Evolutionary conservation across 2,888 invertebrate genomes (phyloP).

Genomic region (Anthophora plumipes): DNA sequence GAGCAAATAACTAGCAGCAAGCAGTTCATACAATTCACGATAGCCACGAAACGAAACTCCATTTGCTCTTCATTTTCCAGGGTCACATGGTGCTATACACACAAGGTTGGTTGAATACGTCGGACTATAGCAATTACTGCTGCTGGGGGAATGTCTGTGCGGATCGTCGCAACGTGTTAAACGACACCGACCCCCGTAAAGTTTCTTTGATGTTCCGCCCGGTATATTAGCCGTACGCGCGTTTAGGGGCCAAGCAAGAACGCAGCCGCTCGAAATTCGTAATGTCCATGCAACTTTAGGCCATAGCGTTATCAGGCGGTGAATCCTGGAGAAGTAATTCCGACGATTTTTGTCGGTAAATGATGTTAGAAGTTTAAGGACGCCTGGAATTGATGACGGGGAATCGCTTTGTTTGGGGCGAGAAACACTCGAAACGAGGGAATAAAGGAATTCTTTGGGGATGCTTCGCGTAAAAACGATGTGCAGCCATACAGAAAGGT

Average conservation of each 20-base stretch:
- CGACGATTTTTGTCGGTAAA: constrained; percentile 49
- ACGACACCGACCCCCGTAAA: constrained; percentile 67
- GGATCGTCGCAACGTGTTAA: constrained; percentile 66
- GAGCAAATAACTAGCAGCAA: constrained; percentile 29
- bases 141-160: constrained; percentile 53
- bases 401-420: background rate
- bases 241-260: constrained; percentile 46
- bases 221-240: constrained; percentile 34
- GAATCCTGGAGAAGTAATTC: constrained; percentile 30
- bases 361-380: constrained; percentile 37
- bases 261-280: constrained; percentile 58
- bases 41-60: constrained; percentile 58
- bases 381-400: constrained; percentile 41
- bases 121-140: constrained; percentile 65
- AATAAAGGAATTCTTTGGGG: background rate
- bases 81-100: constrained; percentile 51
- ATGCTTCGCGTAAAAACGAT: too few relatives aligned
- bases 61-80: constrained; percentile 56
- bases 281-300: constrained; percentile 50
- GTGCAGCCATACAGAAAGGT: background rate
- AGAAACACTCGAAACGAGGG: background rate
- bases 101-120: constrained; percentile 50
- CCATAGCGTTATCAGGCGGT: constrained; percentile 39
- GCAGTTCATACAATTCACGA: constrained; percentile 20
- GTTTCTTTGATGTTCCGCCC: constrained; percentile 68